Conservation (phyloP, 2,113 vertebrate genomes). For the Chloroceryle aenea region DNA sequence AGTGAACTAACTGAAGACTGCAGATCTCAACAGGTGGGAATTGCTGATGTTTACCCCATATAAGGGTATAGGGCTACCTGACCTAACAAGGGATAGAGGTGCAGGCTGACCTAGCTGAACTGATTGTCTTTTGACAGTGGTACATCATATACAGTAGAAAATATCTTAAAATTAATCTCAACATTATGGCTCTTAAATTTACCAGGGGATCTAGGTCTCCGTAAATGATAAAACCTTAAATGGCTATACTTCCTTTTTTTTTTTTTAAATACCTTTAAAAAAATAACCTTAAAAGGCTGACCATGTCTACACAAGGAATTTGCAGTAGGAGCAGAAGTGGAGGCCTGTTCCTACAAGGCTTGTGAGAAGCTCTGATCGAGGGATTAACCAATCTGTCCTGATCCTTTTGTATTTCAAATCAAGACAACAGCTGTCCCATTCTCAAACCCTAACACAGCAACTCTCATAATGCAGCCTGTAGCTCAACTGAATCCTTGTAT, state of each 20-base stretch:
- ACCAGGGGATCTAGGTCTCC: not conserved
- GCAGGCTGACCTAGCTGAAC: not conserved
- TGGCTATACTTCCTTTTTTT: not conserved
- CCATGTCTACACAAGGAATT: not conserved
- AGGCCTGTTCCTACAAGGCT: not conserved
- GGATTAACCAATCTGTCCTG: not conserved
- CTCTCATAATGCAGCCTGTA: not conserved
- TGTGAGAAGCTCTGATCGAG: not conserved
- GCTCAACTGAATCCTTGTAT: not conserved
- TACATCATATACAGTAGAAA: not conserved
- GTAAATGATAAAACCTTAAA: not conserved
- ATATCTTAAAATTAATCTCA: not conserved
- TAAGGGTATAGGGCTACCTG: not conserved
- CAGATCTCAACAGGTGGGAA: not conserved
- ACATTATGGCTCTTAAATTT: not conserved
- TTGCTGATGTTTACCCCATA: not conserved
- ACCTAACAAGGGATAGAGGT: not conserved
- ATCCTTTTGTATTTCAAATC: conserved; percentile 4
- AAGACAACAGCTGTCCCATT: not conserved
- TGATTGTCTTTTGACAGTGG: not conserved
- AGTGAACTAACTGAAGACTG: not conserved
- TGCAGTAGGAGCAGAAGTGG: not conserved
- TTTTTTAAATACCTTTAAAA: not conserved
- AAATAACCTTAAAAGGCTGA: not conserved
- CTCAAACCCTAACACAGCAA: conserved; percentile 15